These are phyloP conservation scores for Sycophila sp. DNA, from an alignment of 1,140 invertebrate species.

Conservation along the genomic window DNA sequence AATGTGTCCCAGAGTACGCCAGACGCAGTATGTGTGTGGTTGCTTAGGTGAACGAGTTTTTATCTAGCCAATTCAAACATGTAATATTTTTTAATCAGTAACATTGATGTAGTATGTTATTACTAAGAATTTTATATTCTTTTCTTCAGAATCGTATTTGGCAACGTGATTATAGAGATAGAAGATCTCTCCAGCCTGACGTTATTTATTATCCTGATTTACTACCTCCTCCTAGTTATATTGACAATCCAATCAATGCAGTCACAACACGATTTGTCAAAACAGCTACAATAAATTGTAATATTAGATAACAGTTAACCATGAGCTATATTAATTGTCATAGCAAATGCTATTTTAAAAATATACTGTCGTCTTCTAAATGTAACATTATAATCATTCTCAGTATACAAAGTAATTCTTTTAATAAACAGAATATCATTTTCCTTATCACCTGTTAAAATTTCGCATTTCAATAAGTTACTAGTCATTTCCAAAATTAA, in stretches of 20 bases:
- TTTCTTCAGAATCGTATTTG: slow-evolving; percentile 83
- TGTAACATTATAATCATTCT: slow-evolving; percentile 54
- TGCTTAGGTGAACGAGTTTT: too few species aligned
- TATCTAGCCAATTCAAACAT: too few species aligned
- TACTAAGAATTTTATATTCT: slow-evolving; percentile 39
- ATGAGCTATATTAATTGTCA: slow-evolving; percentile 70
- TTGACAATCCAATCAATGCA: slow-evolving; percentile 96
- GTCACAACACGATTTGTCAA: slow-evolving; percentile 97
- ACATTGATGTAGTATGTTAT: neutral
- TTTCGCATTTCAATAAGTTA: slow-evolving; percentile 41
- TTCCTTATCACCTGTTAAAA: slow-evolving; percentile 20
- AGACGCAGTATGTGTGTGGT: too few species aligned
- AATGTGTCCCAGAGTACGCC: too few species aligned
- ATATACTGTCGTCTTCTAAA: slow-evolving; percentile 29
- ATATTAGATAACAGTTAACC: slow-evolving; percentile 60
- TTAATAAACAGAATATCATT: slow-evolving; percentile 18
- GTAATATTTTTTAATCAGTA: too few species aligned
- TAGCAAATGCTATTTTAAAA: slow-evolving; percentile 56
- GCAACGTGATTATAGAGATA: slow-evolving; percentile 91
- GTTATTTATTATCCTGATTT: slow-evolving; percentile 89
- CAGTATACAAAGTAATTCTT: slow-evolving; percentile 20
- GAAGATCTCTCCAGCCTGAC: slow-evolving; percentile 89
- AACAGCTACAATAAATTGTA: slow-evolving; percentile 80
- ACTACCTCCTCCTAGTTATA: slow-evolving; percentile 87
- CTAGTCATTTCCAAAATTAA: slow-evolving; percentile 32